Evolutionary conservation across 2,888 invertebrate species (phyloP), one percentile per base, ranked within the genome.

Genomic region (Scotopteryx bipunctaria): DNA sequence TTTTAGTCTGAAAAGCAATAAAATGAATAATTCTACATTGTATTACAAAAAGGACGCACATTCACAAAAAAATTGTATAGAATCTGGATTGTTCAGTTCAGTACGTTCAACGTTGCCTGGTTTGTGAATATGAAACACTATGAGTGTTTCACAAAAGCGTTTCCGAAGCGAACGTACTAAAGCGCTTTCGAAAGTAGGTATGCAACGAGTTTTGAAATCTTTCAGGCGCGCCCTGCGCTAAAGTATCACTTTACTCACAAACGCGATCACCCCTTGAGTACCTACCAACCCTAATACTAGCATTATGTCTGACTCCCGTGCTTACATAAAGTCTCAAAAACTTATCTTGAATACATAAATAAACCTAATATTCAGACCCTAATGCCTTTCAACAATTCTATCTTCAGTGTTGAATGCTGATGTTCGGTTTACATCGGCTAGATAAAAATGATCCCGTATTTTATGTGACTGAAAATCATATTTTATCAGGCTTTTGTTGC

Each of bases 181-280:
- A 48, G 35, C 27, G 27, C 41, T 48, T 47, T 37, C 6, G 11
- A 42, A 52, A 40, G 44, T n/a, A n/a, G n/a, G n/a, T 44, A 47
- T 47, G 49, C 42, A 47, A 27, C 46, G 36, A 53, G 52, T 36
- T 27, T 17, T 27, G 42, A 45, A 50, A 47, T 38, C 32, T 23
- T 25, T 43, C 42, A 29, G 25, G 29, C 45, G 29, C 14, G 27
- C 35, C 21, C 32, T 31, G 11, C 35, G 32, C 25, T 41, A 23
- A 57, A 62, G 54, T 56, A 47, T 56, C 49, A 56, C 35, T 55
- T 51, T 41, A 29, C 45, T 46, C n/a, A n/a, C n/a, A n/a, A n/a
- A n/a, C 21, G 29, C 19, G 27, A 50, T 35, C 33, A 44, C 52
- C 47, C 32, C 35, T 47, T n/a, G n/a, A 27, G 27, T 11, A 11